phyloP scores from a whole-genome alignment of 2,113 vertebrate genomes.

The Lonchura striata region DNA sequence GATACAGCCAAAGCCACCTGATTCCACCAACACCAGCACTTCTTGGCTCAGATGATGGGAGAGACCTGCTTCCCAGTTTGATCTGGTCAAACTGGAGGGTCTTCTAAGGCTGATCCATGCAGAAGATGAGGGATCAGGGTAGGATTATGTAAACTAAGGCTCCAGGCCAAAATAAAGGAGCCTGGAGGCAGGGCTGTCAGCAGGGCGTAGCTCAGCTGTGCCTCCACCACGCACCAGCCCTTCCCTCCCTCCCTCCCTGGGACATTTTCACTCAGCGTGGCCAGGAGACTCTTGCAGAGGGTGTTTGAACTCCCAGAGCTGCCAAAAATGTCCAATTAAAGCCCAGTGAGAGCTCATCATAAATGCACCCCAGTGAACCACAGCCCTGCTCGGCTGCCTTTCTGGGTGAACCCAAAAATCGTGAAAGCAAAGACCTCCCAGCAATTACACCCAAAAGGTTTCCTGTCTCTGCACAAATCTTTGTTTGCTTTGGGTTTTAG shows the following conservation, averaged over 20 bases:
- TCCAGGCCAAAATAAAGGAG: neutral
- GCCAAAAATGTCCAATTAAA: neutral
- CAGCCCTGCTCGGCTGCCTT: neutral
- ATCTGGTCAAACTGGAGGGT: neutral
- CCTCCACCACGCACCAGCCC: neutral
- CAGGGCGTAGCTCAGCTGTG: neutral
- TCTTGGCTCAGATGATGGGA: neutral
- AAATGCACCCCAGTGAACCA: neutral
- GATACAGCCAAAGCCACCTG: neutral
- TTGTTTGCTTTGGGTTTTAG: slow-evolving; percentile 24
- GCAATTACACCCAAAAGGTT: neutral
- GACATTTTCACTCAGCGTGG: neutral
- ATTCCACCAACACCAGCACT: neutral
- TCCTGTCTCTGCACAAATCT: slow-evolving; percentile 2
- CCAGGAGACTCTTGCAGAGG: neutral
- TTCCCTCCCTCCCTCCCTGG: neutral
- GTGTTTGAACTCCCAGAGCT: neutral
- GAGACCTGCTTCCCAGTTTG: neutral
- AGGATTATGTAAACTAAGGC: neutral
- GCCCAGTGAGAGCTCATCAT: neutral
- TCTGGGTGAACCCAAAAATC: neutral
- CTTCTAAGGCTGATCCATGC: neutral
- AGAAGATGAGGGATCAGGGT: neutral
- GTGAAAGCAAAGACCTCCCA: neutral
- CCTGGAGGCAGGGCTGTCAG: neutral